These are phyloP conservation scores for Nasua narica DNA, from an alignment of 2,797 vertebrate species.

Conservation along the genomic window DNA sequence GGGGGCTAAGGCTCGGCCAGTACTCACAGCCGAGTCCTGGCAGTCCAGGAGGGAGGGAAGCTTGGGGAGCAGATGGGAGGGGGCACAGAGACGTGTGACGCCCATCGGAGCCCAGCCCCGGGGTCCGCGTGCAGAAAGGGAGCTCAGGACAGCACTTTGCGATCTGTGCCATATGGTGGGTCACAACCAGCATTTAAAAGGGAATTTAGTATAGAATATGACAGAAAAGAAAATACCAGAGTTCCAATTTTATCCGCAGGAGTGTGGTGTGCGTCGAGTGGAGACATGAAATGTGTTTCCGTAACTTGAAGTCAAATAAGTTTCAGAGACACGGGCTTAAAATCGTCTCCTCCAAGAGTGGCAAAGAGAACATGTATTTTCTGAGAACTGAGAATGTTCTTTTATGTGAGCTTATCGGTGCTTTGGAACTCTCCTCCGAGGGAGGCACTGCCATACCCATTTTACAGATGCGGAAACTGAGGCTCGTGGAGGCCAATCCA, in stretches of 20 bases:
- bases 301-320: not conserved
- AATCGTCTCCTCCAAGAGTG: not conserved
- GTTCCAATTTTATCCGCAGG: slow-evolving; percentile 19
- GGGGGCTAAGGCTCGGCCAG: not conserved
- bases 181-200: not conserved
- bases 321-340: slow-evolving; percentile 5
- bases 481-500: not conserved
- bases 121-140: fast-evolving
- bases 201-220: not conserved
- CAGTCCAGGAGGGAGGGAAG: not conserved
- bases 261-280: not conserved
- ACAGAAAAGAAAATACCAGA: slow-evolving; percentile 40
- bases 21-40: not conserved
- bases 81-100: fast-evolving
- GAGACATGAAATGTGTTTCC: slow-evolving; percentile 43
- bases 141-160: not conserved
- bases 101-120: not conserved
- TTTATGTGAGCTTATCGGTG: not conserved
- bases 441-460: not conserved
- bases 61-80: not conserved
- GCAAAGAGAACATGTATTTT: not conserved
- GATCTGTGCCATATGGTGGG: not conserved
- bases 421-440: not conserved
- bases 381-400: not conserved
- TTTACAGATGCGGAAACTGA: not conserved